Evolutionary conservation across 2,888 invertebrate species (phyloP).

Genomic region (Bimastos eiseni): DNA sequence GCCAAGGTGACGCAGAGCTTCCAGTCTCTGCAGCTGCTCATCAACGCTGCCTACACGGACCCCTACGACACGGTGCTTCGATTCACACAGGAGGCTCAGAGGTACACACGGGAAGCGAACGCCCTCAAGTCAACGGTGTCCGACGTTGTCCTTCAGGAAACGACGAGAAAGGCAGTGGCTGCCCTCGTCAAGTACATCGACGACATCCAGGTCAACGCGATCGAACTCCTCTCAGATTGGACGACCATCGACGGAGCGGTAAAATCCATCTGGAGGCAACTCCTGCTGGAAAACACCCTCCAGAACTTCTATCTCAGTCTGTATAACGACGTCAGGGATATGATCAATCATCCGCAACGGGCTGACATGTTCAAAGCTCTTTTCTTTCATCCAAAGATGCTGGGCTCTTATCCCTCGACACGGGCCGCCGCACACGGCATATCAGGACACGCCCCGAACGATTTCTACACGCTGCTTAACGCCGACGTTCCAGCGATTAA

Average conservation of each 20-base stretch:
- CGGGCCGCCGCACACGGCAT: slow-evolving; percentile 20
- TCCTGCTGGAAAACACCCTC: slow-evolving; percentile 34
- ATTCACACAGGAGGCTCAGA: slow-evolving; percentile 27
- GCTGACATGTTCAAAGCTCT: slow-evolving; percentile 23
- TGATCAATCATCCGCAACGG: slow-evolving; percentile 29
- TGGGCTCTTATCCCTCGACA: background rate
- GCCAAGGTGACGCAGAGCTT: background rate
- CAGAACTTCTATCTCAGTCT: slow-evolving; percentile 38
- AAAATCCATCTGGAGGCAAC: slow-evolving; percentile 32
- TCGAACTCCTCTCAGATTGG: background rate
- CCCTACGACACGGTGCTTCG: slow-evolving; percentile 14
- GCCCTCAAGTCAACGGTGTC: background rate
- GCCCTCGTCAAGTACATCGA: slow-evolving; percentile 14
- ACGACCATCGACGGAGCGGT: background rate
- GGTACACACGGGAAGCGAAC: slow-evolving; percentile 19
- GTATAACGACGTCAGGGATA: slow-evolving; percentile 38
- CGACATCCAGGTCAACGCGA: slow-evolving; percentile 1
- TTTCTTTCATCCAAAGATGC: slow-evolving; percentile 28
- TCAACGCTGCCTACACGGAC: slow-evolving; percentile 22
- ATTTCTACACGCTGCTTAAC: slow-evolving; percentile 36
- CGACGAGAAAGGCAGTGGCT: background rate
- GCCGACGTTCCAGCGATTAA: slow-evolving; percentile 34
- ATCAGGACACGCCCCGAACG: slow-evolving; percentile 6
- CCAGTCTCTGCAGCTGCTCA: background rate
- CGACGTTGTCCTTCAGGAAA: background rate